Percentiles rank a stretch among this genome's conserved stretches.
phyloP scores from a whole-genome alignment of 2,888 invertebrate species.

The Xylota sylvarum region DNA sequence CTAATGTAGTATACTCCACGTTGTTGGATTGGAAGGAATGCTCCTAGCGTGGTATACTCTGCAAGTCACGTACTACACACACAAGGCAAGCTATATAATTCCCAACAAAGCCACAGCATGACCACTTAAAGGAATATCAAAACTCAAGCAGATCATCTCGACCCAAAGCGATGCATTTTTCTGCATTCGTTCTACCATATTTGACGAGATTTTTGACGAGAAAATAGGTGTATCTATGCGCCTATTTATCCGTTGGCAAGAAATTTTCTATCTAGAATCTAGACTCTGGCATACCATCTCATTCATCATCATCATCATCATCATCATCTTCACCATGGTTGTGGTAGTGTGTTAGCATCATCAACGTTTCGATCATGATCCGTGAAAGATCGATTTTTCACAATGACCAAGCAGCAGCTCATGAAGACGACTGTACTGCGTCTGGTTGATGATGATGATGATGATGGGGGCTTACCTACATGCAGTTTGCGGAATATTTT shows the following conservation, averaged over 20 bases:
- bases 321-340: conserved; percentile 17
- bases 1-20: neutral
- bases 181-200: conserved; percentile 47
- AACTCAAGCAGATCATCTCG: conserved; percentile 40
- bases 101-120: conserved; percentile 18
- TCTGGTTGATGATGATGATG: conserved; percentile 1
- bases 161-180: conserved; percentile 43
- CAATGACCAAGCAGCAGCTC: conserved; percentile 52
- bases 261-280: conserved; percentile 39
- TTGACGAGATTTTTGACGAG: conserved; percentile 39
- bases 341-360: neutral
- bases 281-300: conserved; percentile 20
- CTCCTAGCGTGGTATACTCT: conserved; percentile 19
- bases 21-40: neutral
- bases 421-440: conserved; percentile 8
- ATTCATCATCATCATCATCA: neutral
- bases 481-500: conserved; percentile 42
- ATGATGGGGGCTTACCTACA: conserved; percentile 21
- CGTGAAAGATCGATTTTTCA: conserved; percentile 61
- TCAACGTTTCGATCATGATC: conserved; percentile 55
- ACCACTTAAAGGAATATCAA: conserved; percentile 45
- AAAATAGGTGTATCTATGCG: conserved; percentile 39
- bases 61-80: conserved; percentile 38
- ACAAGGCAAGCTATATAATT: neutral
- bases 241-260: conserved; percentile 20